Conservation (phyloP, 2,888 invertebrate species). For the Dromius quadrimaculatus region DNA sequence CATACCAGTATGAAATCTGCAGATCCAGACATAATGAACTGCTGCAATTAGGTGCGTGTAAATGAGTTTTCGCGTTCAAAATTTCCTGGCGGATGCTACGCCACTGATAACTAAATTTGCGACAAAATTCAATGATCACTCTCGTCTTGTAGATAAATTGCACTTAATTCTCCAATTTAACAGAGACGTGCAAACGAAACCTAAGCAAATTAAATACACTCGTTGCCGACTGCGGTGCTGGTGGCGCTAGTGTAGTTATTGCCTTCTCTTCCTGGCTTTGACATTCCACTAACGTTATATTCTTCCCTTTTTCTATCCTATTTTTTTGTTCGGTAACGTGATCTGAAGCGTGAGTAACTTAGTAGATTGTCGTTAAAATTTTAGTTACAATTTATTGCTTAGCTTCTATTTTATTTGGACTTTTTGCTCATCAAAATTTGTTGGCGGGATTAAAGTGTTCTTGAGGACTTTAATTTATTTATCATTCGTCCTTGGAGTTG, state of each 20-base stretch:
- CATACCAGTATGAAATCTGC: too few relatives aligned
- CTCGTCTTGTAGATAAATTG: conserved; percentile 31
- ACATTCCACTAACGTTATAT: neutral
- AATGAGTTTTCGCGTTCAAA: too few relatives aligned
- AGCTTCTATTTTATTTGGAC: conserved; percentile 24
- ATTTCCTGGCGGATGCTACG: neutral
- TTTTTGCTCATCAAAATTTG: conserved; percentile 42
- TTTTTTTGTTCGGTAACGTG: conserved; percentile 15
- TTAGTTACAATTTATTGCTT: conserved; percentile 22
- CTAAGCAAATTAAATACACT: conserved; percentile 45
- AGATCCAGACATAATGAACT: too few relatives aligned
- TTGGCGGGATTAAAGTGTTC: conserved; percentile 8
- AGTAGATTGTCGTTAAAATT: conserved; percentile 36
- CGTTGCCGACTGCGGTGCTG: conserved; percentile 4
- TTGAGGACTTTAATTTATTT: too few relatives aligned
- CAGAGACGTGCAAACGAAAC: conserved; percentile 51
- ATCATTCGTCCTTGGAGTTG: too few relatives aligned
- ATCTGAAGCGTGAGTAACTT: conserved; percentile 6
- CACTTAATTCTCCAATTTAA: conserved; percentile 54
- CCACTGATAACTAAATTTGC: neutral
- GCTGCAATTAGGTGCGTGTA: too few relatives aligned
- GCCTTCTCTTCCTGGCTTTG: neutral
- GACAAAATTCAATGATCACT: conserved; percentile 31
- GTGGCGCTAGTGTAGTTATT: conserved; percentile 25
- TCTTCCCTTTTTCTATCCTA: conserved; percentile 19